Evolutionary conservation across 2,797 vertebrate species (phyloP).

Genomic region (Aldrovandia affinis): DNA sequence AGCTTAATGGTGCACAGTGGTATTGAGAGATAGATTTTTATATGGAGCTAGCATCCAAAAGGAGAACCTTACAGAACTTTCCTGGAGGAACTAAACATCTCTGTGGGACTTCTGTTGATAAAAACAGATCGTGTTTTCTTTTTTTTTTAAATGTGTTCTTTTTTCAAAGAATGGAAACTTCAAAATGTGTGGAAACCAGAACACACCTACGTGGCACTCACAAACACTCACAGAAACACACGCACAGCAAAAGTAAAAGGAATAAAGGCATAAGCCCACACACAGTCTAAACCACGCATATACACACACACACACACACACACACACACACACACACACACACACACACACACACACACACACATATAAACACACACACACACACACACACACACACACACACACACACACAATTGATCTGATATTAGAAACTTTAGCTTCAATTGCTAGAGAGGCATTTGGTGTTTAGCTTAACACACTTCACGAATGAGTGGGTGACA

Average conservation of each 20-base stretch:
- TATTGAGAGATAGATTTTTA: background rate
- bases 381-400: background rate
- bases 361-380: background rate
- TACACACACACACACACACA: background rate
- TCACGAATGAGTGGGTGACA: background rate
- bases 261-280: background rate
- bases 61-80: background rate
- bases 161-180: conserved; percentile 23
- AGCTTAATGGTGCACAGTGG: background rate
- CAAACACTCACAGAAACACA: conserved; percentile 3
- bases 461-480: background rate
- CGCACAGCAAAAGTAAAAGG: background rate
- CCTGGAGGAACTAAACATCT: background rate
- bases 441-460: background rate
- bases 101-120: background rate
- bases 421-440: background rate
- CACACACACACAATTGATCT: background rate
- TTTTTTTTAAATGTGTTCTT: background rate
- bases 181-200: conserved; percentile 19
- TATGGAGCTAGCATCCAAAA: background rate
- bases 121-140: background rate
- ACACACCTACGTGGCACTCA: conserved; percentile 15
- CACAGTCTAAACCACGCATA: background rate
- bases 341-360: background rate
- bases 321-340: background rate